Percentiles rank a stretch among this genome's conserved stretches.
phyloP scores from a whole-genome alignment of 2,888 invertebrate species.

The Caenorhabditis sp. region DNA sequence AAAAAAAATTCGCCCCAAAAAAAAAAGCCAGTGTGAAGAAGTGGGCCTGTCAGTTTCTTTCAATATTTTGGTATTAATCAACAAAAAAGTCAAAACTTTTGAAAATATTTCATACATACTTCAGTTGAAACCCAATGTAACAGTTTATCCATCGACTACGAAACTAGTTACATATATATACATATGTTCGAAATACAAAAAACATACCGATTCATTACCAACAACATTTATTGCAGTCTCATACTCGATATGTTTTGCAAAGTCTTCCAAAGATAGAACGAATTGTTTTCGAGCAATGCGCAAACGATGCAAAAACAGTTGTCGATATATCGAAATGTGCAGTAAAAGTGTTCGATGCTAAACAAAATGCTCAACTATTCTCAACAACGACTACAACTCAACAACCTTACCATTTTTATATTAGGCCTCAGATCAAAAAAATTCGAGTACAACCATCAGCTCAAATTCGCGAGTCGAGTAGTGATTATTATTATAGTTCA shows the following conservation, averaged over 20 bases:
- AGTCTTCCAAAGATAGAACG: slow-evolving; percentile 48
- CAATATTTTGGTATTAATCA: too few species aligned
- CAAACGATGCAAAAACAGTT: slow-evolving; percentile 48
- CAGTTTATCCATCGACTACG: not conserved
- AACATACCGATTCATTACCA: not conserved
- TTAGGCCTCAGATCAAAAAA: slow-evolving; percentile 11
- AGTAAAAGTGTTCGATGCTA: slow-evolving; percentile 42
- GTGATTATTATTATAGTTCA: slow-evolving; percentile 28
- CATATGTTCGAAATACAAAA: slow-evolving; percentile 5
- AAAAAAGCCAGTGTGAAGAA: too few species aligned
- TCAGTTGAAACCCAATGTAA: not conserved
- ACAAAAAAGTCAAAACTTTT: too few species aligned
- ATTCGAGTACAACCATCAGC: slow-evolving; percentile 28
- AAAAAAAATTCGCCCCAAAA: too few species aligned
- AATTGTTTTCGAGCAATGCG: slow-evolving; percentile 60
- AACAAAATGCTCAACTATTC: slow-evolving; percentile 16
- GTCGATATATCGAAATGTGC: slow-evolving; percentile 58
- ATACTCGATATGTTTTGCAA: slow-evolving; percentile 36
- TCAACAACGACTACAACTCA: slow-evolving; percentile 8
- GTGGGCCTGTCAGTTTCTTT: too few species aligned
- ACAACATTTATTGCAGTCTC: slow-evolving; percentile 36
- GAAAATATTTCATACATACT: not conserved
- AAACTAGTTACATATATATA: not conserved
- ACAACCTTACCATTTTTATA: not conserved
- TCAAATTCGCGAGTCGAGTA: slow-evolving; percentile 12